Evolutionary conservation across 2,888 invertebrate species (phyloP), one percentile per base, ranked within the genome.

Genomic region (Scrobipalpa costella): DNA sequence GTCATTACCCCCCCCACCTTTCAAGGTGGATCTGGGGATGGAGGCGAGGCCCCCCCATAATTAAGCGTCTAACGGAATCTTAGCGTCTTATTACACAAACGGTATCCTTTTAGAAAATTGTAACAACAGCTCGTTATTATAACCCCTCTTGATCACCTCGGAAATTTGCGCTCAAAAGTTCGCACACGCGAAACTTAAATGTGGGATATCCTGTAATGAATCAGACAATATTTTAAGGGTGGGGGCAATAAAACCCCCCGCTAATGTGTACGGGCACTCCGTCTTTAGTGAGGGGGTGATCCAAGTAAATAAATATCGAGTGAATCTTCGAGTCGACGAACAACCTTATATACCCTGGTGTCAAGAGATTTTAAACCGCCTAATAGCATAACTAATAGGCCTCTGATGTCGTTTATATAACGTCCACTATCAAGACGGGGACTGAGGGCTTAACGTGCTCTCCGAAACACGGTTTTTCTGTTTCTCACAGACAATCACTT

Each of bases 201-300:
- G 90, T 86, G 86, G 85, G 88, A 90, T 89, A 90, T 88, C 84
- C 90, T 86, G 90, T 90, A 91, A 91, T 90, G 90, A 91, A 91
- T 91, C 91, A 91, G 91, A 89, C 90, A 90, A 91, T 90, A 91
- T 91, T 91, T 91, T 90, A 90, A 90, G 88, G 86, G 82, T 83
- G 75, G 87, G 2, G 90, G 90, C 87, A 88, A 90, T 91, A 90
- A 91, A 90, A 87, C 75, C 86, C 83, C 87, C 87, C 83, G 84
- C 86, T 90, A 89, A 89, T 89, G 90, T 90, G 86, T 83, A 86
- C 87, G 84, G 76, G 82, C 88, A 86, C 85, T 88, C 86, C 89
- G 89, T 89, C 86, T 86, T 81, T 82, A 83, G 85, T 80, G 86
- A 80, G 75, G 88, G 85, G 86, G 83, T 81, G 81, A 79, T 81